Evolutionary conservation across 2,888 invertebrate genomes (phyloP).

Genomic region (Agonum fuliginosum): DNA sequence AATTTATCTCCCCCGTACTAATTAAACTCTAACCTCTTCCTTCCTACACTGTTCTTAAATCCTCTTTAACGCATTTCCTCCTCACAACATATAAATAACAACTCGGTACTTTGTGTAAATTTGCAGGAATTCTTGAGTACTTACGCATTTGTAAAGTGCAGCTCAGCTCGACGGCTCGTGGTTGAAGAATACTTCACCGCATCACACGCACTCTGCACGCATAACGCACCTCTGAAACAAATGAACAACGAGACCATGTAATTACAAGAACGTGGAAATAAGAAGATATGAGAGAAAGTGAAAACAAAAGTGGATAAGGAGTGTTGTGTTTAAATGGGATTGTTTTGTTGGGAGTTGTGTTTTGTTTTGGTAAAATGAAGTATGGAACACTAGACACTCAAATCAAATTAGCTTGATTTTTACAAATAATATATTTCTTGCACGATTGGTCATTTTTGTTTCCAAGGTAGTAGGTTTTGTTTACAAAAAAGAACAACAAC

Average conservation of each 20-base stretch:
- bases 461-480: no score
- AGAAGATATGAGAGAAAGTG: no score
- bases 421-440: no score
- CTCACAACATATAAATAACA: constrained; percentile 14
- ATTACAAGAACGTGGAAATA: constrained; percentile 23
- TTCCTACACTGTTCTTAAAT: constrained; percentile 11
- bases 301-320: no score
- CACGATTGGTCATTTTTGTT: no score
- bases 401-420: no score
- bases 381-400: no score
- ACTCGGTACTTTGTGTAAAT: not conserved
- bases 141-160: constrained; percentile 5
- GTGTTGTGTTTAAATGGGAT: not conserved
- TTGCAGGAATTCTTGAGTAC: constrained; percentile 11
- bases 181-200: not conserved
- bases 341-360: no score
- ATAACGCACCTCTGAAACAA: constrained; percentile 17
- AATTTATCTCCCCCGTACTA: not conserved
- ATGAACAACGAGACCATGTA: constrained; percentile 29
- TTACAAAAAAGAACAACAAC: no score
- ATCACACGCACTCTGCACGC: not conserved
- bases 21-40: not conserved
- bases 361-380: no score
- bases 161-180: not conserved
- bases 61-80: constrained; percentile 4